These are phyloP conservation scores for Amphiprion ocellaris DNA, from an alignment of 2,113 vertebrate species.

Conservation along the genomic window DNA sequence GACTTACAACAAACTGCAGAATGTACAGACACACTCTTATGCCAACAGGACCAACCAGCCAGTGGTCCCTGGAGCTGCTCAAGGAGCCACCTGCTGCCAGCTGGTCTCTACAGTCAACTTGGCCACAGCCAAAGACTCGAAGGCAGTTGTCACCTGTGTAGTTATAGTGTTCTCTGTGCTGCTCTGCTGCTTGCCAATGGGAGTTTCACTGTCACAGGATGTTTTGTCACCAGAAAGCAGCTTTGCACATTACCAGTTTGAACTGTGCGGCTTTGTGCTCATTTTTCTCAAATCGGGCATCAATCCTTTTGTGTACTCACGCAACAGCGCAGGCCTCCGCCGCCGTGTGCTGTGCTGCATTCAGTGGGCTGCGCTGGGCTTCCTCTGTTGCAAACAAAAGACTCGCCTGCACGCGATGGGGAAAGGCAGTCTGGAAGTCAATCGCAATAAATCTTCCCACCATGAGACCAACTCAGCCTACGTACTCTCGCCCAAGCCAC, in stretches of 20 bases:
- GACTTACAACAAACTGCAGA: constrained; percentile 89
- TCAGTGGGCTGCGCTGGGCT: constrained; percentile 86
- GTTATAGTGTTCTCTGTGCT: constrained; percentile 93
- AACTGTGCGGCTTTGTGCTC: constrained; percentile 94
- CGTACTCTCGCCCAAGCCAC: constrained; percentile 93
- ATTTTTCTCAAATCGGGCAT: constrained; percentile 96
- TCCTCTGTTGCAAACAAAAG: constrained; percentile 94
- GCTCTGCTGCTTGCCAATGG: constrained; percentile 95
- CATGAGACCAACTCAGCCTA: constrained; percentile 97
- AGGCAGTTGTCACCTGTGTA: constrained; percentile 92
- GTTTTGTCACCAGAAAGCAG: constrained; percentile 85
- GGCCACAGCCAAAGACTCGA: constrained; percentile 92
- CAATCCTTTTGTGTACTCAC: constrained; percentile 97
- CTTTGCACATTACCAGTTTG: constrained; percentile 94
- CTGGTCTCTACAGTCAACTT: constrained; percentile 90
- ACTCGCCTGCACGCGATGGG: constrained; percentile 93
- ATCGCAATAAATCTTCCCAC: constrained; percentile 97
- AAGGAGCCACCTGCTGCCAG: constrained; percentile 86
- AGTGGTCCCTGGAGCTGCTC: constrained; percentile 77
- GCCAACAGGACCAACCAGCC: constrained; percentile 78
- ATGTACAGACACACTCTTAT: constrained; percentile 84
- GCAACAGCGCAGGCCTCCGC: constrained; percentile 93
- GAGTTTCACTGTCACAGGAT: constrained; percentile 91
- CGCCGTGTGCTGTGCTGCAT: constrained; percentile 91
- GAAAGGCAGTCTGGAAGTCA: constrained; percentile 93